These are phyloP conservation scores for Drosophila nigritarsus DNA, from an alignment of 2,888 invertebrate species.

Conservation along the genomic window DNA sequence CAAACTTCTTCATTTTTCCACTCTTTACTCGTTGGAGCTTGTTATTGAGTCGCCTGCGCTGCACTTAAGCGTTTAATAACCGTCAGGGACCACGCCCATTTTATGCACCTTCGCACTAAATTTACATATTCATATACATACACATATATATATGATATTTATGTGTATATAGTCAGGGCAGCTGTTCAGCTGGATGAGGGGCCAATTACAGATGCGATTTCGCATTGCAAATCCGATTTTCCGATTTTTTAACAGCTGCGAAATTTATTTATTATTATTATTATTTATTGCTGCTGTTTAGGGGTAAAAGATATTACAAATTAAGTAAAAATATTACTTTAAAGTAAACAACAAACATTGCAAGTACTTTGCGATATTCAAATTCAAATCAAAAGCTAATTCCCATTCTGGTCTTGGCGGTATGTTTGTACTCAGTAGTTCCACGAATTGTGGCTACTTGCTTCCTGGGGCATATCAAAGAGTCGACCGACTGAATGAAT, in stretches of 20 bases:
- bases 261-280: not conserved
- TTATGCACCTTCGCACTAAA: constrained; percentile 70
- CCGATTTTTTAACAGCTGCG: not conserved
- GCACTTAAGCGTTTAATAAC: constrained; percentile 18
- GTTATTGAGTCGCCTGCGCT: constrained; percentile 7
- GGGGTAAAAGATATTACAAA: not conserved
- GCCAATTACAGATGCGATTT: constrained; percentile 6
- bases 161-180: constrained; percentile 6
- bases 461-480: constrained; percentile 44
- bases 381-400: constrained; percentile 40
- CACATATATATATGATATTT: not conserved
- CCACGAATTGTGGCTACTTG: constrained; percentile 41
- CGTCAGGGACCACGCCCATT: constrained; percentile 57
- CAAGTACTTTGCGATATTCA: not conserved
- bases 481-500: constrained; percentile 30
- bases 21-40: constrained; percentile 13
- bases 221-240: not conserved
- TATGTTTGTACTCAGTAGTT: constrained; percentile 32
- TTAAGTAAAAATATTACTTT: not conserved
- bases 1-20: not conserved
- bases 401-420: constrained; percentile 28
- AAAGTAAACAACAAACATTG: not conserved
- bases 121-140: constrained; percentile 37
- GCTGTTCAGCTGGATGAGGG: constrained; percentile 9
- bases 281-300: not conserved